Base-by-base conservation (phyloP, 2,888 invertebrate genomes). In the Heliconius ismenius region DNA sequence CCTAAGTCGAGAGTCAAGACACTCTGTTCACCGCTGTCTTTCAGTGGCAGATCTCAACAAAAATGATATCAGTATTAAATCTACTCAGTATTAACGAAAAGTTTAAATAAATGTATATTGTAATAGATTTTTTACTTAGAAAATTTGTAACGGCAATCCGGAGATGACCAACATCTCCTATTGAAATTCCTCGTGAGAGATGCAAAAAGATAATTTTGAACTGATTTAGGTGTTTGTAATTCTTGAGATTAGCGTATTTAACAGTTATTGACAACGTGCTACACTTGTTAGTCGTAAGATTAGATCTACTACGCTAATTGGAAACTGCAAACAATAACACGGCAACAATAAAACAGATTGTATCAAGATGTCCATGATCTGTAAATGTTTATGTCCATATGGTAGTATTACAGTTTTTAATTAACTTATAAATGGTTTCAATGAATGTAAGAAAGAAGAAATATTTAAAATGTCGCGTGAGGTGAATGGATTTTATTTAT, bases 301-400 rank as follows among this genome's bases (percentile, higher is more conserved):
- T 73, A 73, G 39, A 73, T 62, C 62, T 28, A 18, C 18, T 39
- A 9, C 28, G 73, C 39, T 63, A 73, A 73, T 73, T 73, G 24
- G 10, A 49, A 49, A 10, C 69, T 32, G 39, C 62, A 43, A 43
- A 62, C 73, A 73, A 73, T 73, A 62, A 73, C 62, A 63, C 7
- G 28, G 7, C 24, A 11, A 21, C 39, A n/a, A 2, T 15, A 28
- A 73, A 43, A 73, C 73, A 63, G 62, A 63, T 72, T 24, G 60
- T 32, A 58, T 28, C 36, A 63, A 39, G 39, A 60, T 73, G 73
- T 73, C 6, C 54, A 21, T 43, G 24, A 36, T 32, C 43, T 58
- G n/a, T 62, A 9, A 3, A 39, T 73, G 18, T 43, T 73, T 62
- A 62, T 70, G 54, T 32, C 21, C 54, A 32, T n/a, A n/a, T 70